phyloP scores from a whole-genome alignment of 2,888 invertebrate genomes.

The Sinohyriopsis cumingii region DNA sequence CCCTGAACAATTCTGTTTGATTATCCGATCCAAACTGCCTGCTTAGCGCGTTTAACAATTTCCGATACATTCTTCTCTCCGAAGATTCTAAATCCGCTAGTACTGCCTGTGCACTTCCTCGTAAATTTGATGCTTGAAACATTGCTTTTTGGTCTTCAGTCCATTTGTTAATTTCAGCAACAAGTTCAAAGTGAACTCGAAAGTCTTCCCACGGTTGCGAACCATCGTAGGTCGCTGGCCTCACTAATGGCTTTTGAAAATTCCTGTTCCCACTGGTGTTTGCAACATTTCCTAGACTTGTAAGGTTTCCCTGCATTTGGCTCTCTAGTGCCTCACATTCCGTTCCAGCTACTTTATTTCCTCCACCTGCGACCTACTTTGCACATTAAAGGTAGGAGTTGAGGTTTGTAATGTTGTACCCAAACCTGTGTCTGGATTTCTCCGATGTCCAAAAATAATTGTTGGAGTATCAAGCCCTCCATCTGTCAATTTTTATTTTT shows the following conservation, averaged over 20 bases:
- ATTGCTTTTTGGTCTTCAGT: conserved; percentile 25
- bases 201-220: conserved; percentile 27
- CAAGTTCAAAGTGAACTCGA: conserved; percentile 29
- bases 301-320: too few species aligned
- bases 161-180: conserved; percentile 71
- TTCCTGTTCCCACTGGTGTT: too few species aligned
- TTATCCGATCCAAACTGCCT: conserved; percentile 23
- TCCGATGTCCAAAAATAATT: too few species aligned
- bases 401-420: too few species aligned
- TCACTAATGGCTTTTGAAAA: not conserved
- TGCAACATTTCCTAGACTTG: too few species aligned
- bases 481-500: too few species aligned
- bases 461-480: too few species aligned
- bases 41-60: conserved; percentile 15
- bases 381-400: too few species aligned
- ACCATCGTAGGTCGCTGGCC: conserved; percentile 26
- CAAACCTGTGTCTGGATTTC: too few species aligned
- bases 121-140: conserved; percentile 28
- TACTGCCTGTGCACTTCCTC: conserved; percentile 17
- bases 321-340: too few species aligned
- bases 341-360: too few species aligned
- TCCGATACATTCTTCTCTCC: conserved; percentile 17
- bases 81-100: conserved; percentile 15
- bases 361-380: too few species aligned
- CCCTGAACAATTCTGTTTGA: conserved; percentile 23